These are phyloP conservation scores for Acromyrmex charruanus DNA, from an alignment of 1,140 invertebrate species.

Conservation along the genomic window DNA sequence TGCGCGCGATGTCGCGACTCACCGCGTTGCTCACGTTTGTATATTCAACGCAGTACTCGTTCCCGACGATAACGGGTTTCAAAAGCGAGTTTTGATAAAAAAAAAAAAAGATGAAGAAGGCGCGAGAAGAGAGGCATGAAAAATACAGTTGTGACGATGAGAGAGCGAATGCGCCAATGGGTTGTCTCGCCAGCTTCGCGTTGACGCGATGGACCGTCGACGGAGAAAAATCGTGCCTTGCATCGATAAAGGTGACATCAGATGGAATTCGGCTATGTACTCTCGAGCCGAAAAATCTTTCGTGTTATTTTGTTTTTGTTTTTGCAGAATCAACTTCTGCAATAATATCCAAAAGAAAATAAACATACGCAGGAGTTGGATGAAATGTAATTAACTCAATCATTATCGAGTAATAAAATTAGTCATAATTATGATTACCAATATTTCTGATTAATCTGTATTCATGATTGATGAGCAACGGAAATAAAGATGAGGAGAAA, in stretches of 20 bases:
- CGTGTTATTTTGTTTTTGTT: background rate
- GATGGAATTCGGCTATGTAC: conserved; percentile 59
- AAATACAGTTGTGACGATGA: conserved; percentile 73
- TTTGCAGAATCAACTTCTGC: background rate
- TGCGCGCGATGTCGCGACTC: conserved; percentile 23
- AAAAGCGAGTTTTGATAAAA: conserved; percentile 43
- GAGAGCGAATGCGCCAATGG: conserved; percentile 24
- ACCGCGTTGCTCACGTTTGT: background rate
- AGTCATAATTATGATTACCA: background rate
- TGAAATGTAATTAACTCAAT: conserved; percentile 18
- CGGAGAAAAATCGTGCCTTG: conserved; percentile 65
- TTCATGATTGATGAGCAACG: conserved; percentile 34
- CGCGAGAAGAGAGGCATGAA: conserved; percentile 62
- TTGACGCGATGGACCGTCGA: background rate
- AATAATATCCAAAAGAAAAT: background rate
- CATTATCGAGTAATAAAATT: conserved; percentile 1
- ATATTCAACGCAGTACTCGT: conserved; percentile 35
- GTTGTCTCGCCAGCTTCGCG: background rate
- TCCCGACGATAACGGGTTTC: conserved; percentile 62
- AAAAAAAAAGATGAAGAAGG: conserved; percentile 34
- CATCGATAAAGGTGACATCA: conserved; percentile 73
- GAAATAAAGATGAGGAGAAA: background rate
- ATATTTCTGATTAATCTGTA: conserved; percentile 12
- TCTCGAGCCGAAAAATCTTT: conserved; percentile 52
- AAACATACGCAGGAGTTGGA: background rate